Conservation (phyloP, 2,113 vertebrate species). For the Pycnonotus jocosus region DNA sequence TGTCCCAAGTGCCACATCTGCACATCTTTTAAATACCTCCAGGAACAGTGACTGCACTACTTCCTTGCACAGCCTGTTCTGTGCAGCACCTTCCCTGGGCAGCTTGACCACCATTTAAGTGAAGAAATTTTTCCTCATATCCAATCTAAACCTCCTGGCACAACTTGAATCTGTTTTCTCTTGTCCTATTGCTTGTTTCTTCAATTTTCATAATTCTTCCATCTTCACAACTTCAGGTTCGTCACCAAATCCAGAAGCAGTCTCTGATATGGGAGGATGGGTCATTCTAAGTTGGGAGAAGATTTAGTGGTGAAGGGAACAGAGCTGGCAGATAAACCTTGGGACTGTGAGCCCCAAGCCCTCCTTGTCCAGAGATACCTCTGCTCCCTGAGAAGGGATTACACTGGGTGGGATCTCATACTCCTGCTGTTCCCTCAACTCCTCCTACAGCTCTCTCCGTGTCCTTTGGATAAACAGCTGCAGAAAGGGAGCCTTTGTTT, state of each 20-base stretch:
- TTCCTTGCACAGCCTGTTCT: not conserved
- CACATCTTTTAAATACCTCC: not conserved
- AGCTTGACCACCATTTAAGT: not conserved
- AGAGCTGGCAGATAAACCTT: not conserved
- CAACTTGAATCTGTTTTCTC: not conserved
- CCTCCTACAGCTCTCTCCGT: not conserved
- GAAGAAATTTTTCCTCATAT: not conserved
- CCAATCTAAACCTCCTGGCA: not conserved
- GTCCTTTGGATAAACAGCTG: constrained; percentile 1
- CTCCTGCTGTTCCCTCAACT: not conserved
- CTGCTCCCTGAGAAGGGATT: not conserved
- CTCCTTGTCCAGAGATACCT: not conserved
- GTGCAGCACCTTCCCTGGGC: not conserved
- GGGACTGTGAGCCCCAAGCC: not conserved
- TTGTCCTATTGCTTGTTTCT: not conserved
- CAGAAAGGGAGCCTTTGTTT: constrained; percentile 48
- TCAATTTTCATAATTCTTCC: not conserved
- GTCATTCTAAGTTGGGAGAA: not conserved
- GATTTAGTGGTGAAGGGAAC: not conserved
- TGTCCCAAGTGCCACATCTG: not conserved
- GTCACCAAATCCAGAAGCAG: not conserved
- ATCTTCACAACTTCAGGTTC: not conserved
- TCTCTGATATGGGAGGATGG: not conserved
- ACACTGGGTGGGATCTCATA: not conserved
- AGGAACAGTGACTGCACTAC: not conserved